These are phyloP conservation scores for Propithecus coquereli DNA, from an alignment of 2,113 vertebrate genomes.

Conservation along the genomic window DNA sequence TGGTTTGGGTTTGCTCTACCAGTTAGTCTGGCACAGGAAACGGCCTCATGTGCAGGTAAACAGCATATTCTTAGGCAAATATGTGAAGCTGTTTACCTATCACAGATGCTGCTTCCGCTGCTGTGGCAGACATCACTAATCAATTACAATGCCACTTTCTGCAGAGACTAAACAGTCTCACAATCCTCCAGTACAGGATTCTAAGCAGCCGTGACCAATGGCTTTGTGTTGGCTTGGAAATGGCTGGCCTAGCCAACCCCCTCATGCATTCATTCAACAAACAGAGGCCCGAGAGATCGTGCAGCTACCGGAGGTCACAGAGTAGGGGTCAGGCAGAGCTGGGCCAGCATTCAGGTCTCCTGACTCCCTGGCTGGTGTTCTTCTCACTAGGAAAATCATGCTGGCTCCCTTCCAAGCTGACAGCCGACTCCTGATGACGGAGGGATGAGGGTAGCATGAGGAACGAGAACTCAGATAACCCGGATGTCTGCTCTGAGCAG, in stretches of 20 bases:
- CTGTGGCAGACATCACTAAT: neutral
- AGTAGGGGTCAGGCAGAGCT: neutral
- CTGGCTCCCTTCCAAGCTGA: neutral
- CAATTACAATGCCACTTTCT: neutral
- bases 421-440: neutral
- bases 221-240: neutral
- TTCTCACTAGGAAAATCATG: neutral
- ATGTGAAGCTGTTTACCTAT: neutral
- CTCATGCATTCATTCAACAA: neutral
- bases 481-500: fast-evolving
- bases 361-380: neutral
- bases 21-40: neutral
- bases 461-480: neutral
- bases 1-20: neutral
- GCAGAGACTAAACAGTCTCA: neutral
- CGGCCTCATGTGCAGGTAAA: neutral
- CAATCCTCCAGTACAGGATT: fast-evolving
- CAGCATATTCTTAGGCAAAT: fast-evolving
- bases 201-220: fast-evolving
- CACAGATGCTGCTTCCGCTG: fast-evolving
- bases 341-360: neutral
- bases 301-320: neutral
- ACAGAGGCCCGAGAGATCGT: neutral
- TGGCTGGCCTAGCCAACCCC: neutral
- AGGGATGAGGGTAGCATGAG: neutral